Conservation (phyloP, 2,888 invertebrate genomes). For the Pandemis corylana region DNA sequence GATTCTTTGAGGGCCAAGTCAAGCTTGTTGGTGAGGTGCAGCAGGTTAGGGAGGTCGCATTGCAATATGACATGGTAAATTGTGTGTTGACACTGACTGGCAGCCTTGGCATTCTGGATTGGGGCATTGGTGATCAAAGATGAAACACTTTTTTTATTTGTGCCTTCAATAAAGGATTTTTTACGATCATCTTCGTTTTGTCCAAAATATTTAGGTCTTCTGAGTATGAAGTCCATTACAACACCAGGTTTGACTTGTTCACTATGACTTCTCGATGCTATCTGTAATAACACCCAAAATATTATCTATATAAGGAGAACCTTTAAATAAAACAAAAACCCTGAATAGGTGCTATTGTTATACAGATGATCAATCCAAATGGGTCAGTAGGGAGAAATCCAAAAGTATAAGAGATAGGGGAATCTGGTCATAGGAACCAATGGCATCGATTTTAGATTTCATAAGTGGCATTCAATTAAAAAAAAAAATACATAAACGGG, state of each 20-base stretch:
- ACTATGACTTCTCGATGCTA: slow-evolving; percentile 63
- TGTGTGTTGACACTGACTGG: slow-evolving; percentile 75
- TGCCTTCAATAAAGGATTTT: slow-evolving; percentile 27
- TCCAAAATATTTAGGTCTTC: slow-evolving; percentile 67
- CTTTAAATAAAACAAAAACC: too few species aligned
- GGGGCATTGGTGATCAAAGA: slow-evolving; percentile 57
- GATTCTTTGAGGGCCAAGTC: slow-evolving; percentile 85
- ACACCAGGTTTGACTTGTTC: slow-evolving; percentile 71
- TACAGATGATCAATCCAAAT: too few species aligned
- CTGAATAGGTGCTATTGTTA: too few species aligned
- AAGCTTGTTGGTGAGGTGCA: slow-evolving; percentile 80
- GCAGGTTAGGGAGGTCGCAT: slow-evolving; percentile 83
- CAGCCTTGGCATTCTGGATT: slow-evolving; percentile 72
- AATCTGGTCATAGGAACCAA: too few species aligned
- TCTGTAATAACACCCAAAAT: slow-evolving; percentile 52
- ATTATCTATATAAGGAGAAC: too few species aligned
- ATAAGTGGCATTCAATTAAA: too few species aligned
- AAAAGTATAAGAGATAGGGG: too few species aligned
- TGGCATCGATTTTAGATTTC: too few species aligned
- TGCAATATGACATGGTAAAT: slow-evolving; percentile 75
- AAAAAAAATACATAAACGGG: too few species aligned
- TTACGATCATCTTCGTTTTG: slow-evolving; percentile 51
- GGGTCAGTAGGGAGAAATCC: too few species aligned
- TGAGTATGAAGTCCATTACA: slow-evolving; percentile 71
- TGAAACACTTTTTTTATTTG: slow-evolving; percentile 44